Evolutionary conservation across 2,888 invertebrate genomes (phyloP).

Genomic region (Agrochola macilenta): DNA sequence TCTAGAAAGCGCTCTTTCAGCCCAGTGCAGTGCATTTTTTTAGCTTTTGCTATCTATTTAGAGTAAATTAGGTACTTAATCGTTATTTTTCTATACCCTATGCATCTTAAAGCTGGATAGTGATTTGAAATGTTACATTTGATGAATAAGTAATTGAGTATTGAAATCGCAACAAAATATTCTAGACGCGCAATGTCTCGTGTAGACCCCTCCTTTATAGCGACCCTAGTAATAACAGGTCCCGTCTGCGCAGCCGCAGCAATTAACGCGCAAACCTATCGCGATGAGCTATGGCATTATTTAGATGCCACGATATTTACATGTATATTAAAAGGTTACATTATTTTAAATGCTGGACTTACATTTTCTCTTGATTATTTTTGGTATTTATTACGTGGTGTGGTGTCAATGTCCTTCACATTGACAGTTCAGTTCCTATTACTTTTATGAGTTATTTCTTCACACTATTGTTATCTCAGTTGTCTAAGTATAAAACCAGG

Average conservation of each 20-base stretch:
- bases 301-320: conserved; percentile 77
- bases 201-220: conserved; percentile 43
- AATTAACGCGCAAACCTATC: conserved; percentile 82
- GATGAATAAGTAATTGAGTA: not conserved
- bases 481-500: not conserved
- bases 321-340: conserved; percentile 69
- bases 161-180: not conserved
- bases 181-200: not conserved
- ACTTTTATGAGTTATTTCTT: conserved; percentile 13
- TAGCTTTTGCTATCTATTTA: not conserved
- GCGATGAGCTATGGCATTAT: conserved; percentile 78
- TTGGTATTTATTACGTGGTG: conserved; percentile 25
- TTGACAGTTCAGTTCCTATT: not conserved
- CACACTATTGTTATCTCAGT: not conserved
- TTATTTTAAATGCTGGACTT: conserved; percentile 53
- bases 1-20: not conserved
- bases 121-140: too few species aligned
- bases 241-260: conserved; percentile 70
- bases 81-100: not conserved
- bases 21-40: too few species aligned
- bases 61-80: not conserved
- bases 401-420: not conserved
- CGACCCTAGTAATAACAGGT: conserved; percentile 72
- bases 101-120: not conserved
- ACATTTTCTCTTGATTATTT: conserved; percentile 44